A percentile compares a stretch with the other conserved stretches of the same genome.
These are phyloP conservation scores for Chrysogorgia sp. DNA, from an alignment of 92 coral and sea anemone genomes.

Conservation along the genomic window DNA sequence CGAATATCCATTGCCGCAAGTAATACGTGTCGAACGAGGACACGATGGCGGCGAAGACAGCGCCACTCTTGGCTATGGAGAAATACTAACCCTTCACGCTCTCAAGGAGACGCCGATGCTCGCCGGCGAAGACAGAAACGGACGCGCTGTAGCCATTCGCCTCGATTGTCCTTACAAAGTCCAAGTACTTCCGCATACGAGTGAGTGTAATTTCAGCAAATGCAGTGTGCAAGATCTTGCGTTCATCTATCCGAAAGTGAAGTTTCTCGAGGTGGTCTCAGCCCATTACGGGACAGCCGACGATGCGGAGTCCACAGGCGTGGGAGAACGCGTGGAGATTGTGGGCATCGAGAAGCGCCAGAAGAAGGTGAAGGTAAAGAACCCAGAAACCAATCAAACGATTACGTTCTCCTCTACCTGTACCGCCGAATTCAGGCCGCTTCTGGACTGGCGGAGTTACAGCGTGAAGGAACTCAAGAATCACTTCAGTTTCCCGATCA, in stretches of 20 bases:
- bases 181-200: constrained; percentile 41
- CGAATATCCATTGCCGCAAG: constrained; percentile 49
- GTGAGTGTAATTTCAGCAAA: not conserved
- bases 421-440: constrained; percentile 16
- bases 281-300: constrained; percentile 31
- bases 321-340: constrained; percentile 18
- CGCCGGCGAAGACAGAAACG: constrained; percentile 32
- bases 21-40: constrained; percentile 33
- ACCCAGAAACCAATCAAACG: not conserved
- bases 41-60: constrained; percentile 43
- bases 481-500: constrained; percentile 1
- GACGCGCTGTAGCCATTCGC: constrained; percentile 7
- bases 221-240: not conserved
- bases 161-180: constrained; percentile 30
- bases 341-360: constrained; percentile 1
- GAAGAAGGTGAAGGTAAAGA: constrained; percentile 2
- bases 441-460: constrained; percentile 14
- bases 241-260: constrained; percentile 4
- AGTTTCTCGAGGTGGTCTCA: constrained; percentile 7
- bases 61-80: constrained; percentile 31
- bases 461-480: constrained; percentile 17
- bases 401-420: constrained; percentile 8
- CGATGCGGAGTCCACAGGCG: not conserved
- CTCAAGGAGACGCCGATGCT: constrained; percentile 21
- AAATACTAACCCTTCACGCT: constrained; percentile 44